Evolutionary conservation across 2,888 invertebrate genomes (phyloP), one percentile per base, ranked within the genome.

Genomic region (Dryobotodes eremita): DNA sequence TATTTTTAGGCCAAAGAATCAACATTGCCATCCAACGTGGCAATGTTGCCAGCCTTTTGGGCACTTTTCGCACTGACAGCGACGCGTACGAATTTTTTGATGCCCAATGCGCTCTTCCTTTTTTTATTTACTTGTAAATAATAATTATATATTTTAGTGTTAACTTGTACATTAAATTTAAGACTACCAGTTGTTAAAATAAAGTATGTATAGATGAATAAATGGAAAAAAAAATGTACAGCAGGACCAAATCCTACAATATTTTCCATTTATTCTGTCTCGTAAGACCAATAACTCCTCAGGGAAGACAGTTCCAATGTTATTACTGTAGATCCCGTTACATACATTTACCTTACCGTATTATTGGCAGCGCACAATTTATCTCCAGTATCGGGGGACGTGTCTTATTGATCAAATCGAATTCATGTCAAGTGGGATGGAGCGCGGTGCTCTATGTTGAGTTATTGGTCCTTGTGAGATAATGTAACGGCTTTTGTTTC

Each of bases 381-480:
- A 88, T 85, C 70, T 82, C 23, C 71, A 66, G 78, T 79, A 80
- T 69, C 80, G 71, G 8, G 81, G 17, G 74, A 76, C 64, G 61
- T 68, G 74, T 73, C 62, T 77, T 82, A 68, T 75, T 88, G 81
- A 85, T 83, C 77, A 85, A 89, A 88, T 88, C 77, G 88, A 84
- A 86, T 88, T 79, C 75, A 70, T 80, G 86, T 84, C 89, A 79
- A 89, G 77, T 82, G 66, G 26, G 68, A 75, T 61, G 77, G 73
- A 82, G 77, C 64, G 61, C 23, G 72, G n/a, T 57, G 46, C 61
- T 36, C 73, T 65, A 20, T 53, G 50, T 68, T 69, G 74, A 84
- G 61, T 79, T 84, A 83, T 86, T 73, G 77, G 23, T 61, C 23
- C 55, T 86, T 17, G 20, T 17, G 23, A 65, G 48, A 48, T 79